Percentiles rank a stretch among this genome's conserved stretches.
Conservation (phyloP, 2,797 vertebrate species). For the Hydrophis major region DNA sequence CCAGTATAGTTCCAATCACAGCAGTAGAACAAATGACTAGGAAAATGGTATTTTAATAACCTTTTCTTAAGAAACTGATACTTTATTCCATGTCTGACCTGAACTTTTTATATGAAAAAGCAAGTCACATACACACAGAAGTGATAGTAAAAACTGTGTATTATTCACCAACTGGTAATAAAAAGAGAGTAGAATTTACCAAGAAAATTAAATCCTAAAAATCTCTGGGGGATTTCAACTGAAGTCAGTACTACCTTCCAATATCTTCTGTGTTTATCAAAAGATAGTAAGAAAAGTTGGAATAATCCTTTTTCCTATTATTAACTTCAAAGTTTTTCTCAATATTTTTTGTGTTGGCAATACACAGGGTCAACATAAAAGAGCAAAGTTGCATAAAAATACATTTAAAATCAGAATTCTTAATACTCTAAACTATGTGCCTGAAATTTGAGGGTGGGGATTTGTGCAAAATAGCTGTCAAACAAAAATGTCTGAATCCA, state of each 20-base stretch:
- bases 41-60: conserved; percentile 9
- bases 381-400: conserved; percentile 22
- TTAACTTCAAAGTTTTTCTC: conserved; percentile 59
- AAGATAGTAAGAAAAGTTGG: conserved; percentile 29
- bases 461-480: neutral
- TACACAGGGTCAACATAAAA: conserved; percentile 21
- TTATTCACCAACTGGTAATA: conserved; percentile 24
- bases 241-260: conserved; percentile 28
- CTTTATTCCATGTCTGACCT: conserved; percentile 35
- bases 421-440: conserved; percentile 16
- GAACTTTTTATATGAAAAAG: conserved; percentile 35
- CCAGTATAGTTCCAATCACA: conserved; percentile 12
- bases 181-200: neutral
- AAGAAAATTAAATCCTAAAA: conserved; percentile 23
- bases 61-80: conserved; percentile 5
- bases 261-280: conserved; percentile 49
- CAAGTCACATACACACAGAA: neutral
- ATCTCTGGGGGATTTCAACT: neutral
- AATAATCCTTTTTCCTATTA: conserved; percentile 45
- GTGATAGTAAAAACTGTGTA: conserved; percentile 16
- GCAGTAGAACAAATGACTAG: conserved; percentile 2
- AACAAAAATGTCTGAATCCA: neutral
- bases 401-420: conserved; percentile 2
- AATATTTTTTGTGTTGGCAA: conserved; percentile 40
- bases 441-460: neutral